phyloP scores from a whole-genome alignment of 2,888 invertebrate genomes.

The Dorcus hopei region DNA sequence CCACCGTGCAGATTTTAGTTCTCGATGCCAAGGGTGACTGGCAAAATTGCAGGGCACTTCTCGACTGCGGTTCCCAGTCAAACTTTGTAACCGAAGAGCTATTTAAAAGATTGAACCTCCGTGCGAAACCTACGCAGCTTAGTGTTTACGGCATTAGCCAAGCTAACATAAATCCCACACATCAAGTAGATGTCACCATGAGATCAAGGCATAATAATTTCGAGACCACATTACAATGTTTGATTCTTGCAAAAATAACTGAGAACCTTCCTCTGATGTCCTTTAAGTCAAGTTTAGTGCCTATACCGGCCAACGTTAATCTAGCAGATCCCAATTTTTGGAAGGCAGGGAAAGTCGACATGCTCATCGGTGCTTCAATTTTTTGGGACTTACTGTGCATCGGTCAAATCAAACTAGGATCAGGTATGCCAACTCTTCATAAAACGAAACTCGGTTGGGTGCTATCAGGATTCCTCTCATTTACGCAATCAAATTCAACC shows the following conservation, averaged over 20 bases:
- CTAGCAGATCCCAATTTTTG: conserved; percentile 4
- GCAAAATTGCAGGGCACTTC: conserved; percentile 19
- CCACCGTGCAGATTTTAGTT: conserved; percentile 22
- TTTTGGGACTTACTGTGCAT: neutral
- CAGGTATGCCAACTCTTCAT: neutral
- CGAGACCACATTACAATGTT: neutral
- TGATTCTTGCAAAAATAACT: conserved; percentile 3
- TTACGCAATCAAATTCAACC: neutral
- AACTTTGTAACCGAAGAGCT: conserved; percentile 17
- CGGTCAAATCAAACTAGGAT: conserved; percentile 2
- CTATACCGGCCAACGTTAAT: conserved; percentile 1
- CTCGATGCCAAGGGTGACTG: conserved; percentile 13
- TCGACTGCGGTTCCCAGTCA: conserved; percentile 25
- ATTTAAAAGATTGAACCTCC: neutral
- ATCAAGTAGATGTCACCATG: neutral
- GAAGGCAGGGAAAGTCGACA: conserved; percentile 1
- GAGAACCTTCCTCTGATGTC: neutral
- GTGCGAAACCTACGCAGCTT: neutral
- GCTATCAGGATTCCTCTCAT: conserved; percentile 2
- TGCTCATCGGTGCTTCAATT: neutral
- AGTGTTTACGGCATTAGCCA: conserved; percentile 1
- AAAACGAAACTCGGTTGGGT: conserved; percentile 5
- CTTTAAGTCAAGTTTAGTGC: neutral
- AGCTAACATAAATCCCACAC: neutral
- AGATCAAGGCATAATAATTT: neutral